Evolutionary conservation across 2,797 vertebrate species (phyloP).

Genomic region (Mus spretus): DNA sequence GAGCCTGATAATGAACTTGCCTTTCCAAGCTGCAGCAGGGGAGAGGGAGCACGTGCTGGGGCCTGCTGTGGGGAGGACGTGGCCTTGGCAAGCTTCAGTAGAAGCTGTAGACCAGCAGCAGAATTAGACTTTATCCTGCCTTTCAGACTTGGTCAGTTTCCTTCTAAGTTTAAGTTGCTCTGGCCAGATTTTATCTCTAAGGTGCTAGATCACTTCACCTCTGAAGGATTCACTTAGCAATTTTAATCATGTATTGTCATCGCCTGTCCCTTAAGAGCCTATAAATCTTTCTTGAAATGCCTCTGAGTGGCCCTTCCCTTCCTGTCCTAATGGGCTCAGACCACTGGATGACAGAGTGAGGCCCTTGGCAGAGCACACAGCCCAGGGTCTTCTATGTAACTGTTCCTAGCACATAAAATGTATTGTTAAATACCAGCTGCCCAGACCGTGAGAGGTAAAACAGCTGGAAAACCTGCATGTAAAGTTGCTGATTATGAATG

Average conservation of each 20-base stretch:
- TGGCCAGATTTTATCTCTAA: conserved; percentile 55
- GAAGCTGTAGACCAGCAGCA: not conserved
- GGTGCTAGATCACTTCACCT: conserved; percentile 6
- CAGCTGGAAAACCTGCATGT: not conserved
- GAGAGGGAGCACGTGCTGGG: accelerated
- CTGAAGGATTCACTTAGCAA: conserved; percentile 52
- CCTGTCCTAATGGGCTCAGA: not conserved
- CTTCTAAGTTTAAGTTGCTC: conserved; percentile 68
- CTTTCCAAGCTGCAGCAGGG: not conserved
- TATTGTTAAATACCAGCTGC: conserved; percentile 24
- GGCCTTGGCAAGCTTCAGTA: not conserved
- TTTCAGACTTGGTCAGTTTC: conserved; percentile 70
- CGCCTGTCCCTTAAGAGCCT: conserved; percentile 40
- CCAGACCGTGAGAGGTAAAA: not conserved
- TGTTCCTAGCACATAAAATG: not conserved
- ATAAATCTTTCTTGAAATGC: conserved; percentile 39
- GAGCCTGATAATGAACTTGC: not conserved
- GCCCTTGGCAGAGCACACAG: not conserved
- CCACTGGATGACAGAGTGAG: not conserved
- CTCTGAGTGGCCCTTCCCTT: not conserved
- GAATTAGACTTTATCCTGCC: conserved; percentile 42
- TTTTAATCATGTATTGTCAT: conserved; percentile 44
- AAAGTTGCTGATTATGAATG: not conserved
- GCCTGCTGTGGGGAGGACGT: not conserved
- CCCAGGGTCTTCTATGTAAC: not conserved